A percentile compares a stretch with the other conserved stretches of the same genome.
phyloP scores from a whole-genome alignment of 2,113 vertebrate genomes.

The Agapornis roseicollis region DNA sequence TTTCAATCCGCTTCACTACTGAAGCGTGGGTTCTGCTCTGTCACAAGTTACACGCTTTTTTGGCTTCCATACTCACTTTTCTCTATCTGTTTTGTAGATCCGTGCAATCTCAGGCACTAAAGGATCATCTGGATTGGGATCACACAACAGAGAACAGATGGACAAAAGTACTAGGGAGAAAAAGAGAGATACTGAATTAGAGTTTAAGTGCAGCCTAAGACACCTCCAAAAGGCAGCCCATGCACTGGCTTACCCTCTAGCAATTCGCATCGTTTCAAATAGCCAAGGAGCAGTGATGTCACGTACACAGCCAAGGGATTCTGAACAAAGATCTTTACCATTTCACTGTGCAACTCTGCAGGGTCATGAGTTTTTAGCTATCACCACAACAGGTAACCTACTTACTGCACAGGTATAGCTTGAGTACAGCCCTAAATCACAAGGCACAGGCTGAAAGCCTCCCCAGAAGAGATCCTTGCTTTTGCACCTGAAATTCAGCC shows the following conservation, averaged over 20 bases:
- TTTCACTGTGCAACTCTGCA: not conserved
- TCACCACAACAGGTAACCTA: not conserved
- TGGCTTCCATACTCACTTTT: conserved; percentile 88
- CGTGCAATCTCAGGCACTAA: conserved; percentile 99
- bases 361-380: rapidly evolving
- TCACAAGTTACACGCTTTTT: rapidly evolving
- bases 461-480: not conserved
- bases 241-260: not conserved
- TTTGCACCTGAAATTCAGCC: not conserved
- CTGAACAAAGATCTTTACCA: not conserved
- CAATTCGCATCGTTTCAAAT: not conserved
- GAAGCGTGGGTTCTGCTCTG: not conserved
- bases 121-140: conserved; percentile 99
- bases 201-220: not conserved
- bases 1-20: not conserved
- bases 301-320: not conserved
- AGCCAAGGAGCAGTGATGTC: not conserved
- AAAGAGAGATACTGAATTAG: conserved; percentile 39
- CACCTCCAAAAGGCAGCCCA: not conserved
- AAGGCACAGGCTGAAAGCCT: not conserved
- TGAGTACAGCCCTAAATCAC: not conserved
- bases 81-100: conserved; percentile 99
- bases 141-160: conserved; percentile 99
- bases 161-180: conserved; percentile 92
- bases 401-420: not conserved